Percentiles rank a stretch among this genome's conserved stretches.
These are phyloP conservation scores for Xylota sylvarum DNA, from an alignment of 2,888 invertebrate genomes.

Conservation along the genomic window DNA sequence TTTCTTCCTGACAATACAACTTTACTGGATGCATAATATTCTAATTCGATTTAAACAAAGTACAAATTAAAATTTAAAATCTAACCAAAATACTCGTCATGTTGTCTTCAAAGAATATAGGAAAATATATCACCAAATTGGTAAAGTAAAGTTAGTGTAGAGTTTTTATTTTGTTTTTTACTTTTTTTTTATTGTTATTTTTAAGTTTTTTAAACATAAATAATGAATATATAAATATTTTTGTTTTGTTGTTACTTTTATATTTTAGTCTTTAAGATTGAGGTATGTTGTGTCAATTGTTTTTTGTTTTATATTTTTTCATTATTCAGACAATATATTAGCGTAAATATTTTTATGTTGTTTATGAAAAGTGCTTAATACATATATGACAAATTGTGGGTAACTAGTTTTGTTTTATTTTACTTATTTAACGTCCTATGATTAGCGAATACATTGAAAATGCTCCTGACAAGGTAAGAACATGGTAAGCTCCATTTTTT, in stretches of 20 bases:
- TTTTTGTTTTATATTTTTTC: slow-evolving; percentile 1
- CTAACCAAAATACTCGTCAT: slow-evolving; percentile 66
- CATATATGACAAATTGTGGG: slow-evolving; percentile 50
- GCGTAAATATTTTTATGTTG: slow-evolving; percentile 19
- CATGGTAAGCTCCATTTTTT: background rate
- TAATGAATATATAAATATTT: slow-evolving; percentile 70
- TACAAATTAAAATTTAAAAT: slow-evolving; percentile 72
- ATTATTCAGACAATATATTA: too few species aligned
- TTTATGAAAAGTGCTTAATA: slow-evolving; percentile 28
- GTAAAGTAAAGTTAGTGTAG: slow-evolving; percentile 5
- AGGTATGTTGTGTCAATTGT: slow-evolving; percentile 38
- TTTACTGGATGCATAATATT: slow-evolving; percentile 23
- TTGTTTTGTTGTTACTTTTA: slow-evolving; percentile 55
- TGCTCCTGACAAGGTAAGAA: too few species aligned
- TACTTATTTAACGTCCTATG: too few species aligned
- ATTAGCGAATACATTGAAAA: too few species aligned
- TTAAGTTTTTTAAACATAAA: slow-evolving; percentile 65
- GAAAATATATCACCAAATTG: slow-evolving; percentile 20
- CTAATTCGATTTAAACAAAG: slow-evolving; percentile 71
- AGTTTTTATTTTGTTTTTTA: slow-evolving; percentile 25
- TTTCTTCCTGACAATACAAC: background rate
- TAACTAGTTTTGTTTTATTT: slow-evolving; percentile 23
- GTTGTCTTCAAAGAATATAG: slow-evolving; percentile 43
- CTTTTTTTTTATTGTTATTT: slow-evolving; percentile 7
- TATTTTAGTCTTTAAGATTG: slow-evolving; percentile 33